phyloP scores from a whole-genome alignment of 2,888 invertebrate species.

The Macrophya annulata region DNA sequence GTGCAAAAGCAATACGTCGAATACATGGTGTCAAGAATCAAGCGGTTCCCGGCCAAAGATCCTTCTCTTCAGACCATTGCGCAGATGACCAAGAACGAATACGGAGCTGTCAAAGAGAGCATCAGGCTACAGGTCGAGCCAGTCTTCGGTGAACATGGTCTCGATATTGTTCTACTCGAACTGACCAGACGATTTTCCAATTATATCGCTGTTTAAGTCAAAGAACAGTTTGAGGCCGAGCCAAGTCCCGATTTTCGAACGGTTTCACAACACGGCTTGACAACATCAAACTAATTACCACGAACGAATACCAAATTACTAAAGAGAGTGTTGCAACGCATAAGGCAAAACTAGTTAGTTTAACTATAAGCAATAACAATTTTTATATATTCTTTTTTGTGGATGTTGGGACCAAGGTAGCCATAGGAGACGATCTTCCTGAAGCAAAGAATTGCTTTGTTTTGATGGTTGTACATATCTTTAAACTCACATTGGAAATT shows the following conservation, averaged over 20 bases:
- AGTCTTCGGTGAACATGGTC: neutral
- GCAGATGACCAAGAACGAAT: neutral
- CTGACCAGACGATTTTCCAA: neutral
- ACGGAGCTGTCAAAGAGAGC: neutral
- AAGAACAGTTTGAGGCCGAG: neutral
- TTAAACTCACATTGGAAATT: slow-evolving; percentile 56
- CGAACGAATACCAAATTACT: too few species aligned
- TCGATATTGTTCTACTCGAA: slow-evolving; percentile 2
- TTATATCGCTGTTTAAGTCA: neutral
- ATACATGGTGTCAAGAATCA: neutral
- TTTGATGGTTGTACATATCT: slow-evolving; percentile 52
- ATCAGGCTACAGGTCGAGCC: neutral
- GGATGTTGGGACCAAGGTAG: slow-evolving; percentile 36
- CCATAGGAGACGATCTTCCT: slow-evolving; percentile 41
- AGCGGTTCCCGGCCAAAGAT: too few species aligned
- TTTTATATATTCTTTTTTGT: too few species aligned
- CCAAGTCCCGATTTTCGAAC: too few species aligned
- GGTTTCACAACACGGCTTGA: too few species aligned
- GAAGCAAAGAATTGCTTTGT: slow-evolving; percentile 53
- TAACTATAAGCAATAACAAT: too few species aligned
- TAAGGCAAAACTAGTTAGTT: too few species aligned
- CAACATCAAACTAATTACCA: too few species aligned
- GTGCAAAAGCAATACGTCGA: neutral
- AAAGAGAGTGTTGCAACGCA: too few species aligned
- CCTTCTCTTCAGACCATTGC: neutral